Conservation (phyloP, 2,888 invertebrate species). For the Ditylenchus weischeri region DNA sequence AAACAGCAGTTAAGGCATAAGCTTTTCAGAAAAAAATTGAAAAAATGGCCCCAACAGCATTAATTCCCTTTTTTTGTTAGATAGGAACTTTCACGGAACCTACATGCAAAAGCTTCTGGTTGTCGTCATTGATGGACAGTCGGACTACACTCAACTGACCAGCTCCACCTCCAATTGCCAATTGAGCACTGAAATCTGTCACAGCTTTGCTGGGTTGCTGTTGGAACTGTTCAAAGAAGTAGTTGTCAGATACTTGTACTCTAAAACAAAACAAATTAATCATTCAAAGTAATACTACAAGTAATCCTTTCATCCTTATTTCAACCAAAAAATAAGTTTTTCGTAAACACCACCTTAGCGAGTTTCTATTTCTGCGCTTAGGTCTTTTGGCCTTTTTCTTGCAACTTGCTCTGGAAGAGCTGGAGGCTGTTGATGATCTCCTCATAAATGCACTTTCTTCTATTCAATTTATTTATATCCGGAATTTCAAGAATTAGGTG, state of each 20-base stretch:
- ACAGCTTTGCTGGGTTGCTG: constrained; percentile 64
- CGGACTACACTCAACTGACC: constrained; percentile 55
- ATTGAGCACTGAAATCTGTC: background rate
- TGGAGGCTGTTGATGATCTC: constrained; percentile 3
- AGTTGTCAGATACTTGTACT: constrained; percentile 87
- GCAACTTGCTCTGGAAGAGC: background rate
- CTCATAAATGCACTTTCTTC: background rate
- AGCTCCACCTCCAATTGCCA: constrained; percentile 16
- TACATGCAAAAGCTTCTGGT: constrained; percentile 46
- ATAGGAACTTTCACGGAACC: background rate
- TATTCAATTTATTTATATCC: too few relatives aligned
- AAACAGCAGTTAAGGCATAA: too few relatives aligned
- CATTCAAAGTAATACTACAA: constrained; percentile 8
- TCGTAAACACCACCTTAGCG: background rate
- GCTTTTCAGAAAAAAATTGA: too few relatives aligned
- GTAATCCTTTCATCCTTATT: background rate
- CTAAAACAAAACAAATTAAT: constrained; percentile 62
- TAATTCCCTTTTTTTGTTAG: too few relatives aligned
- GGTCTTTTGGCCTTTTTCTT: constrained; percentile 4
- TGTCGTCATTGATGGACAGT: constrained; percentile 47
- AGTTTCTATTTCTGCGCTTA: background rate
- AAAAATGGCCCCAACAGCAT: too few relatives aligned
- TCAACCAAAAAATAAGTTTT: background rate
- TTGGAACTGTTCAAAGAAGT: constrained; percentile 89
- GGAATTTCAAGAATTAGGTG: too few relatives aligned